A percentile compares a stretch with the other conserved stretches of the same genome.
Conservation (phyloP, 1,140 invertebrate species). For the Solen grandis region DNA sequence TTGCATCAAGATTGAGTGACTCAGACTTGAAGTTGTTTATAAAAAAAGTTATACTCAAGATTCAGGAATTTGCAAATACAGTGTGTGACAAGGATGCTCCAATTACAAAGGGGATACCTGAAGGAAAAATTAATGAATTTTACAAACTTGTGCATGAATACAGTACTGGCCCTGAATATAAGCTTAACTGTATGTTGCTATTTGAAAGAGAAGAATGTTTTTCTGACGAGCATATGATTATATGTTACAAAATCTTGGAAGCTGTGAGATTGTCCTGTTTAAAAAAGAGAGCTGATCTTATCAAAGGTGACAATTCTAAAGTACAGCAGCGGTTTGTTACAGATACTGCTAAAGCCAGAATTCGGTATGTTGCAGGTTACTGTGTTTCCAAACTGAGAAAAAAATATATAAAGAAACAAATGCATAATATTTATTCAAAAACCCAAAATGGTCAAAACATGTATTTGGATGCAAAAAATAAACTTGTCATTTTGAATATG, state of each 20-base stretch:
- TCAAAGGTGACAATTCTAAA: not conserved
- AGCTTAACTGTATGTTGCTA: not conserved
- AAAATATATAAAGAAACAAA: not conserved
- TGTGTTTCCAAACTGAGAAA: slow-evolving; percentile 3
- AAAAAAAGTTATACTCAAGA: slow-evolving; percentile 13
- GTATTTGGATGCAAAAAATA: slow-evolving; percentile 8
- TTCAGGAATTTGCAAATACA: not conserved
- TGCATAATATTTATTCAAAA: not conserved
- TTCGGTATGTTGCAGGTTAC: slow-evolving; percentile 15
- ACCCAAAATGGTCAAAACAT: not conserved
- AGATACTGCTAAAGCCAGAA: slow-evolving; percentile 21
- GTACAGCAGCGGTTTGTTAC: not conserved
- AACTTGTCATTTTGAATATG: not conserved
- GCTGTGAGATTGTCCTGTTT: not conserved
- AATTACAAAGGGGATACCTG: not conserved
- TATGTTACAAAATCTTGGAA: slow-evolving; percentile 7
- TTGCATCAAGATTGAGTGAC: not conserved
- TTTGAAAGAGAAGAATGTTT: slow-evolving; percentile 6
- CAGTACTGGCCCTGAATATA: slow-evolving; percentile 4
- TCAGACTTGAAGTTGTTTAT: not conserved
- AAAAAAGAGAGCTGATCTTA: not conserved
- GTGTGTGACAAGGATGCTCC: not conserved
- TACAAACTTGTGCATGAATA: not conserved
- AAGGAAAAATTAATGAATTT: slow-evolving; percentile 6
- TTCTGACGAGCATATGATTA: slow-evolving; percentile 18